Evolutionary conservation across 1,140 invertebrate species (phyloP).

Genomic region (Philaenus spumarius): DNA sequence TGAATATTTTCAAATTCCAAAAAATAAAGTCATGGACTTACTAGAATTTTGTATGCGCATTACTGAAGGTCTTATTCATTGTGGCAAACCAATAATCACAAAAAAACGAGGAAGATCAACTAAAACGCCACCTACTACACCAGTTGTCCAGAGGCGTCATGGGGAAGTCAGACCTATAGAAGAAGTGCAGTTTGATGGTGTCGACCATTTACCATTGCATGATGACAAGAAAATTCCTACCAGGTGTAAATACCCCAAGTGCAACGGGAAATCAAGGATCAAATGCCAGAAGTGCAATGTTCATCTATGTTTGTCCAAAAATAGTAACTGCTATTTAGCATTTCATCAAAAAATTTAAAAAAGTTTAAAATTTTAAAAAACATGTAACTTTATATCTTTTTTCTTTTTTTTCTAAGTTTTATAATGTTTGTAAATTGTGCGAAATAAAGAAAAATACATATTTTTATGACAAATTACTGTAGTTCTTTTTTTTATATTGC

Average conservation of each 20-base stretch:
- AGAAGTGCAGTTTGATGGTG: conserved; percentile 7
- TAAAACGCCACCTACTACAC: neutral
- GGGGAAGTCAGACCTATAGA: conserved; percentile 2
- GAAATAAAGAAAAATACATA: too few relatives aligned
- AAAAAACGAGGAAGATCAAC: neutral
- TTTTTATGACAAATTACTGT: too few relatives aligned
- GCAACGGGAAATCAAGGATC: conserved; percentile 12
- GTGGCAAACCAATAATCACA: neutral
- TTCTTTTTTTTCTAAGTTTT: too few relatives aligned
- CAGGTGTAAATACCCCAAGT: conserved; percentile 17
- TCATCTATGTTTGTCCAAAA: conserved; percentile 6
- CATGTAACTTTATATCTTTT: too few relatives aligned
- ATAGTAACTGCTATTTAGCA: neutral
- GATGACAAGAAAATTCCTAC: conserved; percentile 16
- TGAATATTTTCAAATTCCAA: neutral
- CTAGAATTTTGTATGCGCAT: neutral
- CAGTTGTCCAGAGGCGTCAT: neutral
- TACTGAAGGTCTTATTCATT: neutral
- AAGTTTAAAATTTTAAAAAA: too few relatives aligned
- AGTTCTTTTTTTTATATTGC: too few relatives aligned
- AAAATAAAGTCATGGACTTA: neutral
- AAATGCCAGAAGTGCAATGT: conserved; percentile 20
- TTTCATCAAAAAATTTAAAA: too few relatives aligned
- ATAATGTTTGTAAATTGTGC: too few relatives aligned
- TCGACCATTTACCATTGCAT: conserved; percentile 18